Base-by-base conservation (phyloP, 2,797 vertebrate species). In the Coregonus suidteri region DNA sequence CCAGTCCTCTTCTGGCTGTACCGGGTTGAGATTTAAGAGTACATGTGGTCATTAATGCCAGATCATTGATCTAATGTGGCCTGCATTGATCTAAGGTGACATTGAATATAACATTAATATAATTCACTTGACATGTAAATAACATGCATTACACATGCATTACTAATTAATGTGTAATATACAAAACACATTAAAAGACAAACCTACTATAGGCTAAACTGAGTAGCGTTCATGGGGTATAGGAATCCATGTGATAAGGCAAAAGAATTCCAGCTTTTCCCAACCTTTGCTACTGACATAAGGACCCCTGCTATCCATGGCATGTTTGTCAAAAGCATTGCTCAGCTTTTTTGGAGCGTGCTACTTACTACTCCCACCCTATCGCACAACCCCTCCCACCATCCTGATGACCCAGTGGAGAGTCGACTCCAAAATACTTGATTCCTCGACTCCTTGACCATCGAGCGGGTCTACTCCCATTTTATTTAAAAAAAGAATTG, bases 301-400 rank as follows among this genome's bases (percentile, higher is more conserved):
- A 79, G 80, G 78, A 81, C 69, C 76, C 68, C 72, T 84, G 72
- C 81, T 85, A 83, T 85, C 69, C 52, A 54, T 53, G 67, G 79
- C 59, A 85, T 75, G 77, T 74, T 79, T 81, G 86, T 77, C 84
- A 89, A 90, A 90, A 85, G 81, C 82, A 71, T 84, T 84, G 79
- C 82, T 91, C 86, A 91, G 91, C 88, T 85, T 86, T 92, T 87
- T 93, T 89, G 81, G 65, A 76, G 66, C 20, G n/a, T 69, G 76
- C 79, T 77, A 77, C 82, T 75, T 47, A 47, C 73, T 79, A 73
- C 34, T 16, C 31, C 73, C 71, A 47, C 25, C 37, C 15, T 3
- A 34, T 18, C 31, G 37, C 66, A 52, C 54, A 54, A 69, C 78
- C 71, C 68, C 77, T 11, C 67, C 31, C 62, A 34, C 73, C 6